phyloP scores from a whole-genome alignment of 2,113 vertebrate genomes.

The Corythornis cristatus region DNA sequence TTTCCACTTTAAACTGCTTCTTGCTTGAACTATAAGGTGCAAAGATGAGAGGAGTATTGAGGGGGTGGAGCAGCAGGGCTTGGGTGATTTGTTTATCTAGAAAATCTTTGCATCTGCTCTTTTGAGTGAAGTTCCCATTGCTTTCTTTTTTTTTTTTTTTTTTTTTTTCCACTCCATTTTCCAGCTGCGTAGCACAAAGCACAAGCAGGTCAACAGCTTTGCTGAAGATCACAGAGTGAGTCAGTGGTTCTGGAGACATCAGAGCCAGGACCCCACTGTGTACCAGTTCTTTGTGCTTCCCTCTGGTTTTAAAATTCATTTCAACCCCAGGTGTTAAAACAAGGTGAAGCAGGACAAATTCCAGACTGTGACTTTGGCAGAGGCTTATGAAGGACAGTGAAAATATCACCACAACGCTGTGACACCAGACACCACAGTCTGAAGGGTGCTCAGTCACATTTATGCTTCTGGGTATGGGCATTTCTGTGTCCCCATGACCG shows the following conservation, averaged over 20 bases:
- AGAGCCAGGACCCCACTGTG: slow-evolving; percentile 51
- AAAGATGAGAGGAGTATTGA: neutral
- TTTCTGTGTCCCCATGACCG: neutral
- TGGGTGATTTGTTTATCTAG: slow-evolving; percentile 47
- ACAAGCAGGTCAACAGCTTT: slow-evolving; percentile 44
- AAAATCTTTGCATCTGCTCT: slow-evolving; percentile 48
- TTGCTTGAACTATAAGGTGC: slow-evolving; percentile 36
- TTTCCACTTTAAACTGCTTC: slow-evolving; percentile 36
- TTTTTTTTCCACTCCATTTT: neutral
- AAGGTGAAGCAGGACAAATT: slow-evolving; percentile 49
- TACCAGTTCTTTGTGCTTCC: slow-evolving; percentile 53
- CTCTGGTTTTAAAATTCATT: slow-evolving; percentile 41
- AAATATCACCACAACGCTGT: neutral
- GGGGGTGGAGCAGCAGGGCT: neutral
- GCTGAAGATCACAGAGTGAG: slow-evolving; percentile 52
- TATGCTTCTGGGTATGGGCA: neutral
- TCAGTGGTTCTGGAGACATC: slow-evolving; percentile 59
- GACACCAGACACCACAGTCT: neutral
- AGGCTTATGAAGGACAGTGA: neutral
- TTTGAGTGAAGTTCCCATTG: slow-evolving; percentile 36
- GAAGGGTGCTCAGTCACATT: neutral
- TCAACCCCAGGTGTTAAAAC: slow-evolving; percentile 47
- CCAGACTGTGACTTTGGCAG: neutral
- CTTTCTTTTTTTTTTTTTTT: neutral
- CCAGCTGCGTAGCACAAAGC: slow-evolving; percentile 67